Conservation (phyloP, 2,888 invertebrate genomes). For the Limenitis camilla region DNA sequence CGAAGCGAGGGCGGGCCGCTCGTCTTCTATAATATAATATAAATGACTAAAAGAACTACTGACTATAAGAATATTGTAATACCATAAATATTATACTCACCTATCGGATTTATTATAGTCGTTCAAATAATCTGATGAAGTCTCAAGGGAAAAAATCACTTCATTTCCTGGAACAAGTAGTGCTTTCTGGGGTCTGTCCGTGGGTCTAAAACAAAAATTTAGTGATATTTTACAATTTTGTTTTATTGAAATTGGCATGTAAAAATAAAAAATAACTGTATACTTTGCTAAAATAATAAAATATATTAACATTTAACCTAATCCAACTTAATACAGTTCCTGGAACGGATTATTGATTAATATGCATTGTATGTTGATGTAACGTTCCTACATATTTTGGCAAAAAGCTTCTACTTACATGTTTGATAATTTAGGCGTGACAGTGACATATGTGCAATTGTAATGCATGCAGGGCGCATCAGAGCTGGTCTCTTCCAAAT, state of each 20-base stretch:
- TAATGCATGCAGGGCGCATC: slow-evolving; percentile 58
- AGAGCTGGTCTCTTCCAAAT: slow-evolving; percentile 46
- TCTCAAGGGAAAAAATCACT: slow-evolving; percentile 95
- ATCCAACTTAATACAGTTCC: too few relatives aligned
- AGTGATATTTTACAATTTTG: neutral
- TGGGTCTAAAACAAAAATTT: slow-evolving; percentile 42
- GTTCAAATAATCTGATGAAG: slow-evolving; percentile 94
- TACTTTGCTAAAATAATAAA: too few relatives aligned
- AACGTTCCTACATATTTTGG: too few relatives aligned
- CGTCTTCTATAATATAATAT: too few relatives aligned
- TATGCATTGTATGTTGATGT: too few relatives aligned
- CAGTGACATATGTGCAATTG: slow-evolving; percentile 62
- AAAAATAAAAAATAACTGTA: neutral
- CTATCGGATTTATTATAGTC: slow-evolving; percentile 79
- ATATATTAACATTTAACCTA: too few relatives aligned
- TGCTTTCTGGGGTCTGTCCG: slow-evolving; percentile 91
- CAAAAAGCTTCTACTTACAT: too few relatives aligned
- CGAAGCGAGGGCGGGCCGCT: too few relatives aligned
- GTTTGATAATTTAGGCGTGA: slow-evolving; percentile 57
- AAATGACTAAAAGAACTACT: too few relatives aligned
- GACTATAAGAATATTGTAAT: neutral
- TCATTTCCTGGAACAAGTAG: slow-evolving; percentile 94
- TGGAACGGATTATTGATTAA: too few relatives aligned
- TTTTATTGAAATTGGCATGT: neutral
- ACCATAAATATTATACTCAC: slow-evolving; percentile 10